A percentile compares a stretch with the other conserved stretches of the same genome.
Conservation (phyloP, 2,888 invertebrate species). For the Chymomyza amoena region DNA sequence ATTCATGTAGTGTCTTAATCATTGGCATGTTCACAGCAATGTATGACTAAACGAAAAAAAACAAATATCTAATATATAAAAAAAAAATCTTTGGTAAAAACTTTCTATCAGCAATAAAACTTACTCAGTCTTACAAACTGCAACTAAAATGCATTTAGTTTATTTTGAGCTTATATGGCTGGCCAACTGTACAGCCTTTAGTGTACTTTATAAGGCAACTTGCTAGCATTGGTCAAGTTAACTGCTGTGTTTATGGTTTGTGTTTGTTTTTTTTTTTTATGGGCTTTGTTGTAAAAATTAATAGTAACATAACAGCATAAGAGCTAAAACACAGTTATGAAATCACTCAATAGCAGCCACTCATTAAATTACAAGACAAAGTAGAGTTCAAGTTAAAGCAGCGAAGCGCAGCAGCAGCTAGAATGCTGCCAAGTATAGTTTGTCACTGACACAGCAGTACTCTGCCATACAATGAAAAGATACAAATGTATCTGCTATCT, state of each 20-base stretch:
- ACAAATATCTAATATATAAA: too few species aligned
- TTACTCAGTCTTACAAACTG: slow-evolving; percentile 47
- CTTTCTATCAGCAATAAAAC: slow-evolving; percentile 54
- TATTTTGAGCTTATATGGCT: slow-evolving; percentile 43
- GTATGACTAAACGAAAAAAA: slow-evolving; percentile 31
- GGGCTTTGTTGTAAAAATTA: slow-evolving; percentile 46
- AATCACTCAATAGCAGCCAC: slow-evolving; percentile 36
- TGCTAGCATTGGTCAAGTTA: slow-evolving; percentile 55
- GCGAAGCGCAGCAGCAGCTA: slow-evolving; percentile 37
- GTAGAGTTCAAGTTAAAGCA: slow-evolving; percentile 15
- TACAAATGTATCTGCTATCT: slow-evolving; percentile 53
- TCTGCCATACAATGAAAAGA: slow-evolving; percentile 15
- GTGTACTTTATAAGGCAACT: slow-evolving; percentile 53
- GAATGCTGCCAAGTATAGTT: slow-evolving; percentile 32
- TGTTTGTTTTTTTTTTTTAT: slow-evolving; percentile 17
- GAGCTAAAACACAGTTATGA: slow-evolving; percentile 43
- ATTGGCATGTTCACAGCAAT: slow-evolving; percentile 37
- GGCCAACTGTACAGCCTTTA: slow-evolving; percentile 37
- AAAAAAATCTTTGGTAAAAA: slow-evolving; percentile 39
- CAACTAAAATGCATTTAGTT: slow-evolving; percentile 31
- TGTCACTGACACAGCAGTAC: slow-evolving; percentile 31
- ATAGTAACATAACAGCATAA: slow-evolving; percentile 39
- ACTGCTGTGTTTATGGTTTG: slow-evolving; percentile 7
- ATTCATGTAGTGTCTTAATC: slow-evolving; percentile 64
- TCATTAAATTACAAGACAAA: slow-evolving; percentile 31